Percentiles rank a stretch among this genome's conserved stretches.
These are phyloP conservation scores for Ctenochaetus hawaiiensis DNA, from an alignment of 2,797 vertebrate genomes.

Conservation along the genomic window DNA sequence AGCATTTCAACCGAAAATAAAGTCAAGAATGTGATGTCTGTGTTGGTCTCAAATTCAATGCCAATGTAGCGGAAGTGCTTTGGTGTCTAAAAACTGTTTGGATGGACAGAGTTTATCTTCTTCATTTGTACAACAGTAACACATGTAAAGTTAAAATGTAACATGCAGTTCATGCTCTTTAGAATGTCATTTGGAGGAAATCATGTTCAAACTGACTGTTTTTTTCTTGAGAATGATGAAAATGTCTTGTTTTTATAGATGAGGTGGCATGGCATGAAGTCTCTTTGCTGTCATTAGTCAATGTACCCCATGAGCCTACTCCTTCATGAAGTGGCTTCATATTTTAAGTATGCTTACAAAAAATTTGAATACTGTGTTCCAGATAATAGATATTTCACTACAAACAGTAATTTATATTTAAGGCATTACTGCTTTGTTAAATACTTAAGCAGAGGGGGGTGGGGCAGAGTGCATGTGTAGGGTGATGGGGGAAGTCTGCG, in stretches of 20 bases:
- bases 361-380: slow-evolving; percentile 5
- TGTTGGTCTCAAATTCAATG: background rate
- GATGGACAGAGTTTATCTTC: background rate
- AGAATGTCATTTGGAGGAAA: background rate
- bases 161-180: slow-evolving; percentile 11
- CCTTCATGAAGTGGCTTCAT: background rate
- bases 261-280: background rate
- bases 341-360: background rate
- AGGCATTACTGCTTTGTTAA: slow-evolving; percentile 50
- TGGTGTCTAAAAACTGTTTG: background rate
- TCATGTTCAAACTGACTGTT: background rate
- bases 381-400: slow-evolving; percentile 10
- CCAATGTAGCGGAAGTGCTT: background rate
- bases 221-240: background rate
- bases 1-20: background rate
- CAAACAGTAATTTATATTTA: slow-evolving; percentile 42
- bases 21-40: background rate
- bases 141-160: background rate
- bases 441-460: background rate
- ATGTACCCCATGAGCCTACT: no score
- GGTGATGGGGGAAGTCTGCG: background rate
- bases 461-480: background rate
- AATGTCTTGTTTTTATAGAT: background rate
- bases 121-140: slow-evolving; percentile 2
- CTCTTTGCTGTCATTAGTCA: background rate